phyloP scores from a whole-genome alignment of 2,113 vertebrate species.

The Pseudorasbora parva region DNA sequence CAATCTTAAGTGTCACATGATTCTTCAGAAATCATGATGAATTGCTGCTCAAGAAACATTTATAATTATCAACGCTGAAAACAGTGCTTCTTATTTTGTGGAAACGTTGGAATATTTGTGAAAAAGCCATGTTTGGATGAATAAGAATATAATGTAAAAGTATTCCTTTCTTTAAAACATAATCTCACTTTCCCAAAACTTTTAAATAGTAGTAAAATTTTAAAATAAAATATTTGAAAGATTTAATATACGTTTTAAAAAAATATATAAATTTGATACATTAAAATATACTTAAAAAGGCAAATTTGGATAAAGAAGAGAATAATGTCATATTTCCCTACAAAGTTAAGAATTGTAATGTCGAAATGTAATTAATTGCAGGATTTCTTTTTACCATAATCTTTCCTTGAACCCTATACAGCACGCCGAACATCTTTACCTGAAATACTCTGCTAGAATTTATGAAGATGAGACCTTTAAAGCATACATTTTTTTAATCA shows the following conservation, averaged over 20 bases:
- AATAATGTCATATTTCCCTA: background rate
- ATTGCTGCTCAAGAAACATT: too few relatives aligned
- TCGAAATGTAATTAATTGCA: background rate
- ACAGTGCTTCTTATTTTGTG: too few relatives aligned
- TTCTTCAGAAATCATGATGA: background rate
- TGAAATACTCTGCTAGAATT: background rate
- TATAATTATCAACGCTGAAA: too few relatives aligned
- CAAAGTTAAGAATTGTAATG: background rate
- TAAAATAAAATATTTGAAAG: too few relatives aligned
- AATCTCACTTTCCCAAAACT: too few relatives aligned
- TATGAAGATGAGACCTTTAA: background rate
- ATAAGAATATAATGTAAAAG: too few relatives aligned
- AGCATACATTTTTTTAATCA: background rate
- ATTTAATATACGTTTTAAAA: too few relatives aligned
- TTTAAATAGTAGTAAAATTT: too few relatives aligned
- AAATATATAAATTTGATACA: too few relatives aligned
- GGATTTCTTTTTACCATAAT: background rate
- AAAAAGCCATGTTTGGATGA: too few relatives aligned
- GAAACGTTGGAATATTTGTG: too few relatives aligned
- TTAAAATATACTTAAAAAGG: background rate
- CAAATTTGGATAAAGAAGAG: background rate
- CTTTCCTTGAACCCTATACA: background rate
- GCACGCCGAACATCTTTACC: background rate
- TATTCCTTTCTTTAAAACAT: too few relatives aligned
- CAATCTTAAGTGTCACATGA: background rate